Conservation (phyloP, 2,113 vertebrate species). For the Scophthalmus maximus region DNA sequence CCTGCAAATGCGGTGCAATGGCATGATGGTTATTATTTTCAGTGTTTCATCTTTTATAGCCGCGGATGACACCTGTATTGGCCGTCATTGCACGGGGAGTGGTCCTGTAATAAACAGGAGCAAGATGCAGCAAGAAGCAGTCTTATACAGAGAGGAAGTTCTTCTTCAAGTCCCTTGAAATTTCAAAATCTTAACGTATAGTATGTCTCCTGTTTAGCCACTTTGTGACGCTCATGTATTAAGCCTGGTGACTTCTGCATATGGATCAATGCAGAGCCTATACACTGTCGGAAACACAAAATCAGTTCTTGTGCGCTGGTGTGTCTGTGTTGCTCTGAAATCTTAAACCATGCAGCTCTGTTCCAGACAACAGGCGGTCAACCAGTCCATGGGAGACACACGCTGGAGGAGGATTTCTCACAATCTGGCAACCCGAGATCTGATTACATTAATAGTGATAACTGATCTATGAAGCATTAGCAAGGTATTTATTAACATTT, state of each 20-base stretch:
- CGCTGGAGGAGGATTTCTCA: not conserved
- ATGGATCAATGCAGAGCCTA: too few species aligned
- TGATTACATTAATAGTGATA: not conserved
- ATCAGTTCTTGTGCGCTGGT: too few species aligned
- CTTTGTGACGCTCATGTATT: too few species aligned
- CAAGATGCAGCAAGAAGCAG: too few species aligned
- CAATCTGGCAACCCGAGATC: not conserved
- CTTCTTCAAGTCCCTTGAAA: not conserved
- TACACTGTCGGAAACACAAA: too few species aligned
- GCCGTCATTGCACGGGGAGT: not conserved
- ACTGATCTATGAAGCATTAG: too few species aligned
- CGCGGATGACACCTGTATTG: not conserved
- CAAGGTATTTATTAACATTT: too few species aligned
- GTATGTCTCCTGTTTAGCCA: too few species aligned
- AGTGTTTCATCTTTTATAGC: not conserved
- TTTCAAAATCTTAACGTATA: too few species aligned
- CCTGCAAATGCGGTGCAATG: not conserved
- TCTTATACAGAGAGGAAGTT: not conserved
- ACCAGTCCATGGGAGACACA: not conserved
- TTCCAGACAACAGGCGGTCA: not conserved
- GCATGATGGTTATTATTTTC: constrained; percentile 16
- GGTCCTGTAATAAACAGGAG: constrained; percentile 7
- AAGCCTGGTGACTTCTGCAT: too few species aligned
- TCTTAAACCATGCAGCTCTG: not conserved
- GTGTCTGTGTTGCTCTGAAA: not conserved